These are phyloP conservation scores for Muscicapa adusta DNA, from an alignment of 2,113 vertebrate species.

Conservation along the genomic window DNA sequence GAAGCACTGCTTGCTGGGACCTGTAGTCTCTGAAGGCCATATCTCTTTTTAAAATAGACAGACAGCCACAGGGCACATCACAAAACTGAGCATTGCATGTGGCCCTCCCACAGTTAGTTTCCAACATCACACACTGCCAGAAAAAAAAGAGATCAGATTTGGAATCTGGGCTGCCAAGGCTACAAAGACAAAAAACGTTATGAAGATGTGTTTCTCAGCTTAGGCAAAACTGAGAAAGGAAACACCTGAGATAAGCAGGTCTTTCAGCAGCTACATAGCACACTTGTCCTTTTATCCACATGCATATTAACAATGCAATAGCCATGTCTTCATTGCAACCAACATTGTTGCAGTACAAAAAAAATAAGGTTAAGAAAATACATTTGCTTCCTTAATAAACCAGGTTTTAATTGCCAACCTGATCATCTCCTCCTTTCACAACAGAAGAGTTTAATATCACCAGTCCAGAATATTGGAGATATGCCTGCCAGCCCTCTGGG, in stretches of 20 bases:
- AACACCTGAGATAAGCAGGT: neutral
- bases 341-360: neutral
- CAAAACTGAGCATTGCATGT: neutral
- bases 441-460: neutral
- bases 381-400: neutral
- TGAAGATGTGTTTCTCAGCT: neutral
- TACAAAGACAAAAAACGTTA: neutral
- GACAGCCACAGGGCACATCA: conserved; percentile 27
- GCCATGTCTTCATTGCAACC: neutral
- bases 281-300: neutral
- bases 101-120: neutral
- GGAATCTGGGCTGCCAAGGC: neutral
- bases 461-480: neutral
- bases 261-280: neutral
- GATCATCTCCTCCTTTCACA: neutral
- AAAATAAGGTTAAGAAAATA: neutral
- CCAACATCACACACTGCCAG: neutral
- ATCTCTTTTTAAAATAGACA: neutral
- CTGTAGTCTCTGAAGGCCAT: neutral
- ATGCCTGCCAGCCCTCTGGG: neutral
- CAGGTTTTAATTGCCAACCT: neutral
- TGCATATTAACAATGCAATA: neutral
- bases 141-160: neutral
- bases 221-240: neutral
- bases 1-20: conserved; percentile 40